These are phyloP conservation scores for Caenorhabditis macrosperma DNA, from an alignment of 2,888 invertebrate species.

Conservation along the genomic window DNA sequence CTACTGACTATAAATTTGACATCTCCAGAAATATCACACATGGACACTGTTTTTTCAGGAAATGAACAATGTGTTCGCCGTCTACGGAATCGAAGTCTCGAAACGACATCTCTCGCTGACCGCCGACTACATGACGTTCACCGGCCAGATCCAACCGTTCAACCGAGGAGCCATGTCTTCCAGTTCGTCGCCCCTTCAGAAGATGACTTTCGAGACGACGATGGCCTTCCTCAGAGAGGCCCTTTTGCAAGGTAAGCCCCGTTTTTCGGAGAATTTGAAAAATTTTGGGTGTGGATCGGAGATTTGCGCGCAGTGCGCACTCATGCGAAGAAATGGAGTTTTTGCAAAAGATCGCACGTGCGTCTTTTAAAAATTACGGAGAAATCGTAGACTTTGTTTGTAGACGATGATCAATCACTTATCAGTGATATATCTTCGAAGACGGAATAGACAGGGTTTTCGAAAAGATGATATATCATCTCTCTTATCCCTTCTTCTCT, in stretches of 20 bases:
- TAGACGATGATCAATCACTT: slow-evolving; percentile 22
- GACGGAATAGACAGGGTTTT: slow-evolving; percentile 19
- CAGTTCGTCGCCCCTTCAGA: slow-evolving; percentile 94
- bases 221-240: slow-evolving; percentile 89
- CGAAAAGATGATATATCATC: background rate
- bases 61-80: slow-evolving; percentile 95
- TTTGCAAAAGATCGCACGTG: background rate
- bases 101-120: slow-evolving; percentile 92
- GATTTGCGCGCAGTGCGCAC: slow-evolving; percentile 3
- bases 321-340: background rate
- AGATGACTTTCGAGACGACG: slow-evolving; percentile 98
- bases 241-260: slow-evolving; percentile 84
- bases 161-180: slow-evolving; percentile 90
- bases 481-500: background rate
- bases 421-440: background rate
- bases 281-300: background rate
- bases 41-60: slow-evolving; percentile 83
- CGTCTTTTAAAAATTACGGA: slow-evolving; percentile 24
- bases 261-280: slow-evolving; percentile 1
- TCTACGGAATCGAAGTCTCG: slow-evolving; percentile 96
- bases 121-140: slow-evolving; percentile 98
- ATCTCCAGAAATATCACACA: background rate
- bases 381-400: background rate
- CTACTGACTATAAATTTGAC: too few relatives aligned
- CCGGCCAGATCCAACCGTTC: slow-evolving; percentile 91